Base-by-base conservation (phyloP, 2,888 invertebrate genomes). In the Pristionchus mayeri region DNA sequence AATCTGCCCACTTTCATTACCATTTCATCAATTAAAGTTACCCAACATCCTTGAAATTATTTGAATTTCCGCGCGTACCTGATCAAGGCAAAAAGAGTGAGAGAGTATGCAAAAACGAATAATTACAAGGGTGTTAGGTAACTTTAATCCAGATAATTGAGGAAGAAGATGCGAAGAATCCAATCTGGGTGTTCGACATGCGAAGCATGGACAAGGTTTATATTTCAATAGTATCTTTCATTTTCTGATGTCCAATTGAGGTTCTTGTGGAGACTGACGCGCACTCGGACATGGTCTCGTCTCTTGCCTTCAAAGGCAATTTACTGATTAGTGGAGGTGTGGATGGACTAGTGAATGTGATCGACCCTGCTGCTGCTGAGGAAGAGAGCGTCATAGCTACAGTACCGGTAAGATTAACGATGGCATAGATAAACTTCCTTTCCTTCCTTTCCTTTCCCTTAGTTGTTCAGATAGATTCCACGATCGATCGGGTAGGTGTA, bases 291-390 rank as follows among this genome's bases (percentile, higher is more conserved):
- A 57, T 27, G 0, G 57, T 80, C n/a, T 44, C 80, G 2, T 57
- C 80, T 1, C 54, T 80, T 16, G 57, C 80, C 7, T 80, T 80
- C 40, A 37, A 37, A 24, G 54, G 21, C 24, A 34, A 57, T 21
- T 40, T 54, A 11, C 80, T 80, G 24, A 48, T 78, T 21, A 57
- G 40, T 34, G 80, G 80, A 13, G 80, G 80, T 18, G 0, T 37
- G 30, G 80, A 80, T 27, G 80, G 80, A n/a, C 80, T 80, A 27
- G 37, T 80, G 13, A 80, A 80, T 21, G 80, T 80, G n/a, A 80
- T 80, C 37, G 80, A 80, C 27, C 48, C 50, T 30, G 6, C 30
- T 37, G 50, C 27, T 1, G 18, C 50, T 30, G 78, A 78, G 52
- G 78, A 34, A 11, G 80, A 80, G 11, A 40, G 57, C n/a, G 80